Evolutionary conservation across 2,888 invertebrate genomes (phyloP).

Genomic region (Adineta ricciae): DNA sequence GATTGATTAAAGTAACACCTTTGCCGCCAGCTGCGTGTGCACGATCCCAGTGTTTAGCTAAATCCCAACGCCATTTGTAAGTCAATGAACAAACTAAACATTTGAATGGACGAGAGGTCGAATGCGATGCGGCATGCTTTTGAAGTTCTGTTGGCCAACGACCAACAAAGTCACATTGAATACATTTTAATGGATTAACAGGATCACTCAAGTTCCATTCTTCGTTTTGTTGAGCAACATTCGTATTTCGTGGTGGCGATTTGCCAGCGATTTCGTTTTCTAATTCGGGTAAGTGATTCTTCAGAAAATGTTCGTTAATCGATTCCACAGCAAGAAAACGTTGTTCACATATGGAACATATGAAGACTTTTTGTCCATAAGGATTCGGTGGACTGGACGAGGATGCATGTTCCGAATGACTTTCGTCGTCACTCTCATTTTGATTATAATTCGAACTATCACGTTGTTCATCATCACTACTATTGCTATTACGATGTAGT

Average conservation of each 20-base stretch:
- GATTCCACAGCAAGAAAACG: slow-evolving; percentile 43
- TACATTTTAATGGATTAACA: slow-evolving; percentile 42
- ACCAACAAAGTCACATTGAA: slow-evolving; percentile 46
- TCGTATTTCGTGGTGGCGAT: slow-evolving; percentile 34
- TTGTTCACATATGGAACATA: slow-evolving; percentile 45
- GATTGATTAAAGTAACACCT: slow-evolving; percentile 40
- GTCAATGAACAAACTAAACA: slow-evolving; percentile 47
- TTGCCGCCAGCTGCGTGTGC: slow-evolving; percentile 38
- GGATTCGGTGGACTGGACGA: slow-evolving; percentile 5
- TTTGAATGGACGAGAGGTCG: slow-evolving; percentile 44
- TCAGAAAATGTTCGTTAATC: slow-evolving; percentile 45
- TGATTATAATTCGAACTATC: background rate
- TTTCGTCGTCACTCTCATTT: background rate
- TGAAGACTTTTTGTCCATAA: slow-evolving; percentile 37
- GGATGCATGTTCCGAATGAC: background rate
- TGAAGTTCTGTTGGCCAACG: slow-evolving; percentile 47
- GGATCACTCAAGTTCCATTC: slow-evolving; percentile 34
- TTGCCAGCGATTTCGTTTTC: slow-evolving; percentile 32
- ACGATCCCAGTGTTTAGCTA: slow-evolving; percentile 48
- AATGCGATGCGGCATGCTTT: slow-evolving; percentile 47
- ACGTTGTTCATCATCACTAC: slow-evolving; percentile 11
- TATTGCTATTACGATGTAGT: background rate
- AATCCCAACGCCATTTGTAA: slow-evolving; percentile 49
- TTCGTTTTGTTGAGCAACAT: slow-evolving; percentile 34
- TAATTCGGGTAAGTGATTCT: slow-evolving; percentile 39